Percentiles rank a stretch among this genome's conserved stretches.
Evolutionary conservation across 1,140 invertebrate species (phyloP).

Genomic region (Bombyx mandarina): DNA sequence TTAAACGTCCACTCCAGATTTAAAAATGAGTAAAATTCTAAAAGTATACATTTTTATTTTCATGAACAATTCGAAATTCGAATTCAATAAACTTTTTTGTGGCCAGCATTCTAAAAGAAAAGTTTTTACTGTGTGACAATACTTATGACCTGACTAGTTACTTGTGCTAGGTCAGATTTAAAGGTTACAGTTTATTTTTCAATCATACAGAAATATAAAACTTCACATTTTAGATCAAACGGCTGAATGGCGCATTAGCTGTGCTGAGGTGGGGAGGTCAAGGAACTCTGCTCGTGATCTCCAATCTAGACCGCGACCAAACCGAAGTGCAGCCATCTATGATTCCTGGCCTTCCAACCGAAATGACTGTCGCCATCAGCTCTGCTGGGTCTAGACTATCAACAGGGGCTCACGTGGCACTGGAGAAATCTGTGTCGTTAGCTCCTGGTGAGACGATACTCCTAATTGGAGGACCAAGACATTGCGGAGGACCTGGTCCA

Average conservation of each 20-base stretch:
- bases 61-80: too few species aligned
- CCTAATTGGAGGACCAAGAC: conserved; percentile 39
- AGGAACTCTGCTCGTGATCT: conserved; percentile 39
- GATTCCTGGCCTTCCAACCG: conserved; percentile 44
- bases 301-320: conserved; percentile 33
- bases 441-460: conserved; percentile 43
- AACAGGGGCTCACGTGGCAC: conserved; percentile 27
- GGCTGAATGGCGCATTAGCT: conserved; percentile 33
- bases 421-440: conserved; percentile 45
- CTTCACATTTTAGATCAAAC: conserved; percentile 37
- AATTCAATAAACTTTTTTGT: too few species aligned
- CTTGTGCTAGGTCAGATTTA: background rate
- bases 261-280: conserved; percentile 47
- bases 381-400: conserved; percentile 40
- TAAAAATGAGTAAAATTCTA: too few species aligned
- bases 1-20: too few species aligned
- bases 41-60: too few species aligned
- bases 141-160: too few species aligned
- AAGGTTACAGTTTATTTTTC: background rate
- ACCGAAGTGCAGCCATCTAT: conserved; percentile 36
- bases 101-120: too few species aligned
- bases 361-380: conserved; percentile 46
- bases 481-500: conserved; percentile 56
- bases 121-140: too few species aligned
- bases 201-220: too few species aligned